phyloP scores from a whole-genome alignment of 35 echinoderm and acorn worm genomes.

The Acanthaster planci region DNA sequence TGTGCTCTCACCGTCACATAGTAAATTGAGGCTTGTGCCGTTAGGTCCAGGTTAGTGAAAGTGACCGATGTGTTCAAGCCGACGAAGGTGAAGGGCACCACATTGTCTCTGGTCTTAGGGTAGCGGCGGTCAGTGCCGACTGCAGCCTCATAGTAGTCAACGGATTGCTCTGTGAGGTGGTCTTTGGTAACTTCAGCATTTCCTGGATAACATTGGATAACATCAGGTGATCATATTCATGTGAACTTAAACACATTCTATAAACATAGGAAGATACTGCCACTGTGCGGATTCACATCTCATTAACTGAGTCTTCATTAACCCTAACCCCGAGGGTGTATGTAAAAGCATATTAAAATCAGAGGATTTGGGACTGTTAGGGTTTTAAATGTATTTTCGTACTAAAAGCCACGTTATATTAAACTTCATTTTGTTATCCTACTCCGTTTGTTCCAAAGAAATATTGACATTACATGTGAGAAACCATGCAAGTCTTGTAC shows the following conservation, averaged over 20 bases:
- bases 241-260: background rate
- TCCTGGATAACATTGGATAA: background rate
- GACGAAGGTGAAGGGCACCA: conserved; percentile 43
- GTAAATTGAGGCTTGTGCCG: background rate
- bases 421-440: no score
- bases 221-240: background rate
- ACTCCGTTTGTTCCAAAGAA: no score
- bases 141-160: conserved; percentile 54
- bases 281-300: no score
- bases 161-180: background rate
- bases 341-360: no score
- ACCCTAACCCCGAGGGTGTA: no score
- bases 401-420: no score
- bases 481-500: no score
- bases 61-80: conserved; percentile 29
- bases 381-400: no score
- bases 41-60: conserved; percentile 30
- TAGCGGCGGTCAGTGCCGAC: conserved; percentile 44
- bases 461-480: no score
- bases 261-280: no score
- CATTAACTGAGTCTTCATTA: no score
- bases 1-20: conserved; percentile 45
- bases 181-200: conserved; percentile 9
- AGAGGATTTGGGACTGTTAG: no score
- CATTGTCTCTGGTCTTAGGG: conserved; percentile 45